Conservation (phyloP, 2,113 vertebrate genomes). For the Gambusia affinis region DNA sequence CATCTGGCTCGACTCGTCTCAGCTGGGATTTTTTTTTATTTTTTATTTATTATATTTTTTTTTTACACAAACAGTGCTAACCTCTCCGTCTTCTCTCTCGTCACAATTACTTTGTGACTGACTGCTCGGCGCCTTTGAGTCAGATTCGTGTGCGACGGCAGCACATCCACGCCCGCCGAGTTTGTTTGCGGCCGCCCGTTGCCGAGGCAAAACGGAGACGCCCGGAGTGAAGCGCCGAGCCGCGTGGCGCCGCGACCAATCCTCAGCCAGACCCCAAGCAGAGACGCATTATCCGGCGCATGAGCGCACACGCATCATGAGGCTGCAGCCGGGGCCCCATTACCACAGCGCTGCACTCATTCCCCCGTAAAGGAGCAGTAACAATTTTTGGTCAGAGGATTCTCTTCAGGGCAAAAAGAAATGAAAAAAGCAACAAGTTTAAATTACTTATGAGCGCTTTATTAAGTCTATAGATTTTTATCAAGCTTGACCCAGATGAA, state of each 20-base stretch:
- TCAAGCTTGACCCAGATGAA: slow-evolving; percentile 8
- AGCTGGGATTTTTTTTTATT: neutral
- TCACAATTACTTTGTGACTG: slow-evolving; percentile 58
- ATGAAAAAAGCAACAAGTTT: slow-evolving; percentile 11
- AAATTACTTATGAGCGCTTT: slow-evolving; percentile 24
- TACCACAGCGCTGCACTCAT: slow-evolving; percentile 44
- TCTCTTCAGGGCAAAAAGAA: neutral
- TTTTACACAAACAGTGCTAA: slow-evolving; percentile 18
- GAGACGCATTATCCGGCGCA: slow-evolving; percentile 57
- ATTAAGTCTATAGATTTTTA: slow-evolving; percentile 31
- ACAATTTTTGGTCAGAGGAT: slow-evolving; percentile 14
- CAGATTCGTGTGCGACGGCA: slow-evolving; percentile 17
- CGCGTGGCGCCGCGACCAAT: slow-evolving; percentile 51
- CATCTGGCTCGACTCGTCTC: neutral
- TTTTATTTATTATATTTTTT: no score
- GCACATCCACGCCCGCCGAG: neutral
- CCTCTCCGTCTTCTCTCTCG: slow-evolving; percentile 39
- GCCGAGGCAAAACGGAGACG: slow-evolving; percentile 16
- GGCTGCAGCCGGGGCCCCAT: slow-evolving; percentile 42
- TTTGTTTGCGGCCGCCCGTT: slow-evolving; percentile 27
- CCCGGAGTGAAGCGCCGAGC: slow-evolving; percentile 46
- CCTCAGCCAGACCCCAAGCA: slow-evolving; percentile 42
- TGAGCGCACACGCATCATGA: slow-evolving; percentile 32
- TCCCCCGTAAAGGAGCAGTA: slow-evolving; percentile 31
- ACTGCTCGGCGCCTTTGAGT: slow-evolving; percentile 64